Base-by-base conservation (phyloP, 1,140 invertebrate species). In the Listronotus oregonensis region DNA sequence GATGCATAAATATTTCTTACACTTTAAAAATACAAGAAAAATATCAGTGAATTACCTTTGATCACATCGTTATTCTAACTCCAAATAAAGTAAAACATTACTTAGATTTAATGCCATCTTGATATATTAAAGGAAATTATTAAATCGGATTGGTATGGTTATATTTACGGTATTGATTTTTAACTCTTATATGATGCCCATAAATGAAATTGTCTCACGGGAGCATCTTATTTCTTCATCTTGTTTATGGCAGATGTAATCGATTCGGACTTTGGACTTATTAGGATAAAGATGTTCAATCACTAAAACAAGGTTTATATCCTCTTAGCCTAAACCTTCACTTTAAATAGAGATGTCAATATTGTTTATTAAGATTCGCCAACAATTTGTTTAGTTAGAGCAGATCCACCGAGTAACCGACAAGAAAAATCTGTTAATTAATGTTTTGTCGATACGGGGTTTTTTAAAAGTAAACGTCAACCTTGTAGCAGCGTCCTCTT, bases 61-160 rank as follows among this genome's bases (percentile, higher is more conserved):
- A 42, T 42, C 1, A 42, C 39, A 14, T 11, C 39, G 10, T 42
- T 12, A 42, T 7, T 12, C 10, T 3, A 11, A 2, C 10, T 43
- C 67, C 60, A 68, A 68, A 68, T 68, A 64, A 64, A 68, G 67
- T 42, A 49, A 64, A 15, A 51, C 61, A 68, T 68, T 59, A 65
- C 67, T 69, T 50, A 69, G 55, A 51, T 56, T 62, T 66, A 52
- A 60, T 63, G 63, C 39, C 64, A 46, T 56, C 39, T 66, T 64
- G 64, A 69, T 64, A 66, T 66, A 69, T 64, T 66, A 60, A 49
- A 66, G 55, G 59, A 63, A 69, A 66, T 66, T 66, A 71, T 65
- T 62, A 56, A 68, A 52, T 59, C 57, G 49, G 57, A 37, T 59
- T 18, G 46, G 46, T 39, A 50, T 44, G 57, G 42, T 42, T 44